Base-by-base conservation (phyloP, 2,113 vertebrate species). In the Lophura nycthemera region DNA sequence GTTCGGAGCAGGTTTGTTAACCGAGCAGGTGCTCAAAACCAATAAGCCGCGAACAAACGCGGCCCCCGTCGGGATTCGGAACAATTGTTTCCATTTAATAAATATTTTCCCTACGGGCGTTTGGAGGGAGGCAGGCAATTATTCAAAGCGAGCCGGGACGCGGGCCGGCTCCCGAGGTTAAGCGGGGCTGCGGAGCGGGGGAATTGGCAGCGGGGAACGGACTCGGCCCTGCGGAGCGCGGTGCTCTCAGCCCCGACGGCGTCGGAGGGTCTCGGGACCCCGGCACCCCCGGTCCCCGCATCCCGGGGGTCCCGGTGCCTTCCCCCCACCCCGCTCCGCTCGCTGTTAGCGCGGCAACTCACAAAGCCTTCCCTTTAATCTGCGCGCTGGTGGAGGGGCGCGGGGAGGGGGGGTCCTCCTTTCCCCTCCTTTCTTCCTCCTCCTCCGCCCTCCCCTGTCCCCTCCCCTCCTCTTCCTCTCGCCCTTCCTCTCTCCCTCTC, bases 21-120 rank as follows among this genome's bases (percentile, higher is more conserved):
- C 95, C 86, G 97, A 96, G 94, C 97, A 97, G 95, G 96, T 97
- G 97, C 97, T 97, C 96, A 93, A 96, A 97, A 97, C 95, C 96
- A 97, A 97, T 97, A 96, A 97, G 95, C 92, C 95, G 79, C 88
- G 85, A 96, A 97, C 97, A 94, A 94, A 95, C 72, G 93, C 92
- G 54, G 89, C 91, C 95, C 97, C 97, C 97, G 90, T 54, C 63
- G 97, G 98, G 97, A 91, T 63, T 70, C 56, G 94, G 97, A 96
- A 97, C 98, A 98, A 98, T 98, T 98, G 98, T 98, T 98, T 97
- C 97, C 98, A 97, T 98, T 98, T 98, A 98, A 98, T 97, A 98
- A 98, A 98, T 98, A 98, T 98, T 98, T 96, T 83, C 98, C 98
- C 97, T 96, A 97, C 97, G 98, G 98, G 97, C 97, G 96, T 97